Evolutionary conservation across 2,113 vertebrate genomes (phyloP), one percentile per base, ranked within the genome.

Genomic region (Melanerpes formicivorus): DNA sequence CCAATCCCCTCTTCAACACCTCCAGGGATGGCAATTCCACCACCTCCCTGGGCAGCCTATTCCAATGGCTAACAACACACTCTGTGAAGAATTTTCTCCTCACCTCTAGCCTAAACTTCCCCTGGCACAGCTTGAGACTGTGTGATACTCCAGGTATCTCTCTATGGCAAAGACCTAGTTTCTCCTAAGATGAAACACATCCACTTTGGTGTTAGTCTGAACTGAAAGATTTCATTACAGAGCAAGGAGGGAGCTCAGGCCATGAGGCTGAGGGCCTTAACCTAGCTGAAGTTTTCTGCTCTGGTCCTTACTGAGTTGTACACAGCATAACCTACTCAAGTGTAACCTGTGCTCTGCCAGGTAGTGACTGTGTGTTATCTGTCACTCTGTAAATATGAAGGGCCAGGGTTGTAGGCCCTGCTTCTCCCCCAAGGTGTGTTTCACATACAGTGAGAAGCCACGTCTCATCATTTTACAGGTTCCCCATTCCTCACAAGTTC

Each of bases 241-340:
- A 52, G 14, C 56, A 72, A 40, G 23, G 56, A 18, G 3, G 5
- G 21, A 7, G 5, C 11, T 16, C 30, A n/a, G 62, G 27, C 10
- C 69, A 40, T 37, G 22, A 32, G 27, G n/a, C 48, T 48, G 34
- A 58, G 9, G 17, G 22, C 21, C 22, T 56, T 46, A 66, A 55
- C 65, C 44, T 19, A n/a, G 16, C 37, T 73, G 5, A 50, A 67
- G 9, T 50, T 79, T 62, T 65, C 46, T 23, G 40, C 19, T 60
- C n/a, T 54, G 10, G 37, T 63, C 0, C 0, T 52, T 64, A 55
- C 2, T 64, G 71, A 52, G 1, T 3, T 18, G 34, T 21, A 78
- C 25, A 29, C 72, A 34, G 32, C 22, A 44, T 65, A 86, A 52
- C 18, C 9, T 37, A 46, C 14, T 30, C 50, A 83, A 59, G 56